A percentile compares a stretch with the other conserved stretches of the same genome.
Evolutionary conservation across 2,797 vertebrate genomes (phyloP).

Genomic region (Typhlichthys subterraneus): DNA sequence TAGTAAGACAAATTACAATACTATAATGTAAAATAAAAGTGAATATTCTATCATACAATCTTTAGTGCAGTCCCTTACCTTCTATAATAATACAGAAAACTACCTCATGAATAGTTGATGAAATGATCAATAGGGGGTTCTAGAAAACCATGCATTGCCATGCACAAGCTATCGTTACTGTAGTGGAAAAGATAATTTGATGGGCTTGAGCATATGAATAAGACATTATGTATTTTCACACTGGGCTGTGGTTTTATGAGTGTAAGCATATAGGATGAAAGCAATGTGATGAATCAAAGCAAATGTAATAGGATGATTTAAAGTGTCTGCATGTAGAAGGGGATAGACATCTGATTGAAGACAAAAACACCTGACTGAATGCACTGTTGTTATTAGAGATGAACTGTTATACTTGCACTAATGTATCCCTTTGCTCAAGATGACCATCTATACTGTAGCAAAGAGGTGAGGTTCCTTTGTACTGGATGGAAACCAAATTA

Average conservation of each 20-base stretch:
- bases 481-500: constrained; percentile 14
- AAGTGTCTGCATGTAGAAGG: constrained; percentile 15
- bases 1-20: no score
- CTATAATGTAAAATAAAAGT: no score
- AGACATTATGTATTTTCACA: constrained; percentile 38
- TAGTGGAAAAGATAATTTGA: constrained; percentile 21
- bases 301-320: constrained; percentile 45
- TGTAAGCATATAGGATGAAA: constrained; percentile 49
- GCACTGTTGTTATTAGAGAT: constrained; percentile 5
- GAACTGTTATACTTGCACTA: neutral
- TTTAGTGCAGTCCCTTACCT: no score
- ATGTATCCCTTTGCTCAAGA: neutral
- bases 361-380: constrained; percentile 18
- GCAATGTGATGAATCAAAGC: constrained; percentile 33
- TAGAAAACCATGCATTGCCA: no score
- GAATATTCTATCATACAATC: no score
- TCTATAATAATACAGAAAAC: no score
- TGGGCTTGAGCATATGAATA: constrained; percentile 18
- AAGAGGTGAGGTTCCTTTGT: constrained; percentile 1
- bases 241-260: constrained; percentile 46
- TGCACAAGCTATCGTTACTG: neutral
- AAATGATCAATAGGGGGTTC: no score
- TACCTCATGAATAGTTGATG: no score
- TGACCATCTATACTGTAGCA: neutral
- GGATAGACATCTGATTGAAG: constrained; percentile 31